A percentile compares a stretch with the other conserved stretches of the same genome.
Evolutionary conservation across 2,888 invertebrate species (phyloP).

Genomic region (Terebella lapidaria): DNA sequence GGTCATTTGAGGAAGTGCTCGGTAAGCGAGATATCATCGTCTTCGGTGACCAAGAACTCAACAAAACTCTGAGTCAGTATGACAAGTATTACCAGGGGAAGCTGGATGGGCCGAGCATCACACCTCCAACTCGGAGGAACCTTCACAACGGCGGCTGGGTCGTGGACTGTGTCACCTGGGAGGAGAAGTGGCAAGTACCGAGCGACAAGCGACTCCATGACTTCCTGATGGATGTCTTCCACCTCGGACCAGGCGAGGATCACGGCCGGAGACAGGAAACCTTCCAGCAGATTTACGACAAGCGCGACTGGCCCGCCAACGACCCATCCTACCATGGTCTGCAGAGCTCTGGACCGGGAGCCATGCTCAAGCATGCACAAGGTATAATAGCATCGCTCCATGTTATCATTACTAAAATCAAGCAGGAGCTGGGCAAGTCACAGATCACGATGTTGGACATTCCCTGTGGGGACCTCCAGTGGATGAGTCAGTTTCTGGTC

Average conservation of each 20-base stretch:
- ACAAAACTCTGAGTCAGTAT: background rate
- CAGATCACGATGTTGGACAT: constrained; percentile 17
- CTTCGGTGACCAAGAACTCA: background rate
- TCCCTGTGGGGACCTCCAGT: constrained; percentile 24
- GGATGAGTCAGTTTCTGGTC: constrained; percentile 23
- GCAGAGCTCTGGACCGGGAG: constrained; percentile 19
- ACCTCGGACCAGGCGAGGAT: constrained; percentile 7
- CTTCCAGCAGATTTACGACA: constrained; percentile 13
- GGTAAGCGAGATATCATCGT: background rate
- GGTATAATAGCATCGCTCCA: constrained; percentile 15
- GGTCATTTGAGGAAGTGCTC: too few species aligned
- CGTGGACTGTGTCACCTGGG: constrained; percentile 20
- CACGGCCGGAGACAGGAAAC: constrained; percentile 3
- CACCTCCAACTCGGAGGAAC: constrained; percentile 1
- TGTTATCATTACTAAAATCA: constrained; percentile 14
- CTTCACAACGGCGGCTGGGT: constrained; percentile 14
- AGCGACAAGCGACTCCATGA: constrained; percentile 13
- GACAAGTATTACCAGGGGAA: too few species aligned
- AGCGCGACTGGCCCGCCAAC: constrained; percentile 15
- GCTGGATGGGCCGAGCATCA: too few species aligned
- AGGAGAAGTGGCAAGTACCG: constrained; percentile 15
- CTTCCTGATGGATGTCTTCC: constrained; percentile 4
- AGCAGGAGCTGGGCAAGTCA: background rate
- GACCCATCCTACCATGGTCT: constrained; percentile 12
- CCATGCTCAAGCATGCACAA: constrained; percentile 16